phyloP scores from a whole-genome alignment of 2,113 vertebrate genomes.

The Beaufortia kweichowensis region DNA sequence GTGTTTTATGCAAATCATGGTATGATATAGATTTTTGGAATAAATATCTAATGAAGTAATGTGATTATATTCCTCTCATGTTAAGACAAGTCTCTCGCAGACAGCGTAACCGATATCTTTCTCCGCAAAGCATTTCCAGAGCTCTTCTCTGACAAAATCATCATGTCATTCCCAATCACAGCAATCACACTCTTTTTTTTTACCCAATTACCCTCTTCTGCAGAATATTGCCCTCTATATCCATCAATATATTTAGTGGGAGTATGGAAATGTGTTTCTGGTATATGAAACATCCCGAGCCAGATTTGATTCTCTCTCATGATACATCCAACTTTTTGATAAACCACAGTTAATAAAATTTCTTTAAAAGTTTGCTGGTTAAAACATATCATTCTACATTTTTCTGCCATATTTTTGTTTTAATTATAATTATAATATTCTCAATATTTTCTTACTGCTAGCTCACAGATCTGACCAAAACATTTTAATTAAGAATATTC shows the following conservation, averaged over 20 bases:
- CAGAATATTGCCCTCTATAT: neutral
- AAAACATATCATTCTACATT: too few relatives aligned
- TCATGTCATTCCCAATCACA: neutral
- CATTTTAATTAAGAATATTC: neutral
- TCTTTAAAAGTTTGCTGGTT: too few relatives aligned
- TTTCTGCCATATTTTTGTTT: too few relatives aligned
- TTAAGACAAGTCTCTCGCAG: too few relatives aligned
- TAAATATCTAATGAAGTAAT: neutral
- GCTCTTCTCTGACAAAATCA: neutral
- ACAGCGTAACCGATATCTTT: neutral
- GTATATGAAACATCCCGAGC: slow-evolving; percentile 10
- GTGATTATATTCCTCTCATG: neutral
- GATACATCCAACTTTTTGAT: neutral
- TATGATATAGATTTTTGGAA: neutral
- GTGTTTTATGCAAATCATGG: neutral
- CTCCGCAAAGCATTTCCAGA: neutral
- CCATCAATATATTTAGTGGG: slow-evolving; percentile 17
- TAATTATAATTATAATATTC: neutral
- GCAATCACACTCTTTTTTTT: slow-evolving; percentile 9
- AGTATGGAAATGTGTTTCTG: neutral
- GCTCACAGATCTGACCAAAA: too few relatives aligned
- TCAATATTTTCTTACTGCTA: neutral
- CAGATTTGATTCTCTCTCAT: neutral
- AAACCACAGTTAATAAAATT: too few relatives aligned
- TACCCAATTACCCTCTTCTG: neutral